Evolutionary conservation across 2,113 vertebrate genomes (phyloP).

Genomic region (Pipra filicauda): DNA sequence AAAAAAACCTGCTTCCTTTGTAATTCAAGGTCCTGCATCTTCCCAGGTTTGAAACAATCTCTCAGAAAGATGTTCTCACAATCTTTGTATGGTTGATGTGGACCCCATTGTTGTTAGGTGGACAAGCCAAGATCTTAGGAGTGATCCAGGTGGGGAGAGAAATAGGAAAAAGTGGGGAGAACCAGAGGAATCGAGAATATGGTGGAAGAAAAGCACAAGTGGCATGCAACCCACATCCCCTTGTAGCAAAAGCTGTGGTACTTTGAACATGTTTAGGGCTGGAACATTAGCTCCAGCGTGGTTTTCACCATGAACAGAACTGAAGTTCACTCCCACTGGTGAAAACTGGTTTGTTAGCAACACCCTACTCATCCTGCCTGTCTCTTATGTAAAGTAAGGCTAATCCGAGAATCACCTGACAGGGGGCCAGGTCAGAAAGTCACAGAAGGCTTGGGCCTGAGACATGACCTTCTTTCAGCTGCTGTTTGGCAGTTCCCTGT

Average conservation of each 20-base stretch:
- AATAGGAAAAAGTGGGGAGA: not conserved
- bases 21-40: not conserved
- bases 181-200: not conserved
- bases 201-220: not conserved
- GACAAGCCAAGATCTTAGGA: not conserved
- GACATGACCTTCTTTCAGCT: not conserved
- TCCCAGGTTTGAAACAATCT: not conserved
- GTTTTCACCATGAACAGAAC: not conserved
- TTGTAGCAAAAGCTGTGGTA: not conserved
- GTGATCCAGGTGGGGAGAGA: not conserved
- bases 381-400: not conserved
- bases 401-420: not conserved
- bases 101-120: not conserved
- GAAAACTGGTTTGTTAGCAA: constrained; percentile 39
- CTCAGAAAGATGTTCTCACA: not conserved
- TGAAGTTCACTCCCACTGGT: not conserved
- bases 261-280: not conserved
- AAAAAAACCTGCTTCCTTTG: not conserved
- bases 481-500: rapidly evolving
- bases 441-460: not conserved
- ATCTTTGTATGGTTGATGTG: not conserved
- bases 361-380: not conserved
- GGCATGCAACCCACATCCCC: not conserved
- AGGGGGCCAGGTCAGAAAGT: constrained; percentile 8
- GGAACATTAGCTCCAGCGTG: not conserved